Percentiles rank a stretch among this genome's conserved stretches.
Conservation (phyloP, 2,888 invertebrate species). For the Drosophila anceps region DNA sequence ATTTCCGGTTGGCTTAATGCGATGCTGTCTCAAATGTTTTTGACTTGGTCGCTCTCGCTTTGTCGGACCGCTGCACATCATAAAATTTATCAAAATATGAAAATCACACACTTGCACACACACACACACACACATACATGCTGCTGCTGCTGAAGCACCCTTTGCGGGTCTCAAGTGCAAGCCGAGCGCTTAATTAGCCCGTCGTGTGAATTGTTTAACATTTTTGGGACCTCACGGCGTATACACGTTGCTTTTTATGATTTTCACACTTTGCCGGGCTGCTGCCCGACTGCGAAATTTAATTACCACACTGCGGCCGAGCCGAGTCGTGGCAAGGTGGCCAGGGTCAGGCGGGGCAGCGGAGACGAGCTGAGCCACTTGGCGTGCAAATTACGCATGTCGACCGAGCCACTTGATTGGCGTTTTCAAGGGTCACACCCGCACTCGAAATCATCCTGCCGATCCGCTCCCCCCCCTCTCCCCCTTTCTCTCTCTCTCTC, state of each 20-base stretch:
- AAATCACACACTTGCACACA: conserved; percentile 57
- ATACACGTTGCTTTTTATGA: conserved; percentile 74
- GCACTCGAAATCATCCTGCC: conserved; percentile 34
- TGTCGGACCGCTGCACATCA: conserved; percentile 65
- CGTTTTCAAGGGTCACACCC: conserved; percentile 73
- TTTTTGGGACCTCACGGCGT: conserved; percentile 75
- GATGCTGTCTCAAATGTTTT: conserved; percentile 51
- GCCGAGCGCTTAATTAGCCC: conserved; percentile 73
- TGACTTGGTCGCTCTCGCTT: conserved; percentile 34
- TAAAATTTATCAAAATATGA: conserved; percentile 75
- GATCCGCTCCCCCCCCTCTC: neutral
- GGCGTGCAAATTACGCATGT: conserved; percentile 79
- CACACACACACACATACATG: conserved; percentile 4
- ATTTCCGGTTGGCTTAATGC: conserved; percentile 68
- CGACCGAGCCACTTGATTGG: conserved; percentile 74
- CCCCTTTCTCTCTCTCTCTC: neutral
- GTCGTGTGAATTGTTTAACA: conserved; percentile 78
- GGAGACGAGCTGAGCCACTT: conserved; percentile 53
- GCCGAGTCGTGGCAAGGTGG: neutral
- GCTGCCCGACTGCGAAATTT: conserved; percentile 66
- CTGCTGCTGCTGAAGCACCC: conserved; percentile 44
- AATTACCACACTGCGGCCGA: conserved; percentile 58
- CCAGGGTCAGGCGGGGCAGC: neutral
- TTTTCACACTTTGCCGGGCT: conserved; percentile 72
- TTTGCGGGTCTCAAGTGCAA: conserved; percentile 66